A percentile compares a stretch with the other conserved stretches of the same genome.
Evolutionary conservation across 1,140 invertebrate species (phyloP).

Genomic region (Tetragonula clypearis): DNA sequence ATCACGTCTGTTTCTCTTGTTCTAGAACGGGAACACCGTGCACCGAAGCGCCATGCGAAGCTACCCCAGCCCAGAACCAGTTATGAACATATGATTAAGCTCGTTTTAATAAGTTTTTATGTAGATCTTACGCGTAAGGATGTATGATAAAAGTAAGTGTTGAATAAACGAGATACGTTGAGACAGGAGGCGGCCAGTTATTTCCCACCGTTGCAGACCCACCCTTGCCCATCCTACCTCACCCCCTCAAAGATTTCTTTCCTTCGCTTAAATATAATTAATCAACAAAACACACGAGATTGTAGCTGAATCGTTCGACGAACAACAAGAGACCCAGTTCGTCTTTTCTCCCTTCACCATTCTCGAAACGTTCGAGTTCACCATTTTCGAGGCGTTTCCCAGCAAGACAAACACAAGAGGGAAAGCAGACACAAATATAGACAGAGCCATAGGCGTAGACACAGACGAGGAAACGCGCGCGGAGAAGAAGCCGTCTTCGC

Average conservation of each 20-base stretch:
- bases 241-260: background rate
- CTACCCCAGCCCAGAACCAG: conserved; percentile 73
- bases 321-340: too few relatives aligned
- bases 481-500: conserved; percentile 50
- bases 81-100: conserved; percentile 77
- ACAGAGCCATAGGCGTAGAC: conserved; percentile 53
- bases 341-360: background rate
- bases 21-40: conserved; percentile 70
- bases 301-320: background rate
- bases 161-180: conserved; percentile 76
- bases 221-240: background rate
- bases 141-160: conserved; percentile 77
- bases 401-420: conserved; percentile 18
- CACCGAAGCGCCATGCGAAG: conserved; percentile 62
- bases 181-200: conserved; percentile 53
- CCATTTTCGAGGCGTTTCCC: conserved; percentile 44
- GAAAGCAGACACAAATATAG: conserved; percentile 44
- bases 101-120: conserved; percentile 81
- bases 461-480: background rate
- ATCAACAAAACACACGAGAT: background rate
- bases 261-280: background rate
- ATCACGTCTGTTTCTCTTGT: conserved; percentile 55
- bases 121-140: conserved; percentile 77
- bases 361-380: background rate
- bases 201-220: background rate